Evolutionary conservation across 23 tunicate species (phyloP).

Genomic region (Oikopleura vanhoeffeni): DNA sequence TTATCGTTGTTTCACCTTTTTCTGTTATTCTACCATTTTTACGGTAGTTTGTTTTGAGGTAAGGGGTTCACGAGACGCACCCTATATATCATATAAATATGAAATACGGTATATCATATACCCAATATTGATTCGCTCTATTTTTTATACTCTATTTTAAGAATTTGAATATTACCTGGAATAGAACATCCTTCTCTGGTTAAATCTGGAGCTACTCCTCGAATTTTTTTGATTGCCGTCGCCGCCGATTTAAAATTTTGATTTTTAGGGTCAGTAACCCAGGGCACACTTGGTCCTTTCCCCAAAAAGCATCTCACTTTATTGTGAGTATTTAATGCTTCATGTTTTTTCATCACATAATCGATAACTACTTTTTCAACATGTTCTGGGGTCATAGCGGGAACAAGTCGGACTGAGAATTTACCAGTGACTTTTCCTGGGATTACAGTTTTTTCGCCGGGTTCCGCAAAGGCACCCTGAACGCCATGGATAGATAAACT

Average conservation of each 20-base stretch:
- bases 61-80: too few species aligned
- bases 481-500: slow-evolving; percentile 1
- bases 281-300: slow-evolving; percentile 86
- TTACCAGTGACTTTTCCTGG: slow-evolving; percentile 92
- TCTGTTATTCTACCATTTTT: too few species aligned
- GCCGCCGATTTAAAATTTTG: slow-evolving; percentile 68
- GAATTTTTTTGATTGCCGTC: slow-evolving; percentile 41
- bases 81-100: too few species aligned
- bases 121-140: too few species aligned
- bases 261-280: slow-evolving; percentile 71
- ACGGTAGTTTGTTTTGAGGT: too few species aligned
- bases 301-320: slow-evolving; percentile 23
- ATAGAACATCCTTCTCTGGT: slow-evolving; percentile 96
- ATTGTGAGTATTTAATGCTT: slow-evolving; percentile 31
- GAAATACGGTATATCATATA: too few species aligned
- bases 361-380: slow-evolving; percentile 41
- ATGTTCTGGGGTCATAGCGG: slow-evolving; percentile 27
- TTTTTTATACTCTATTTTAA: too few species aligned
- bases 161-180: too few species aligned
- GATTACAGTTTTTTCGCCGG: slow-evolving; percentile 94
- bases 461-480: slow-evolving; percentile 21
- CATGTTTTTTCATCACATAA: slow-evolving; percentile 16
- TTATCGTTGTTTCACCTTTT: too few species aligned
- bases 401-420: slow-evolving; percentile 88
- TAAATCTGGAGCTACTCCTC: slow-evolving; percentile 71